Evolutionary conservation across 2,888 invertebrate species (phyloP), one percentile per base, ranked within the genome.

Genomic region (Drosophila prolongata): DNA sequence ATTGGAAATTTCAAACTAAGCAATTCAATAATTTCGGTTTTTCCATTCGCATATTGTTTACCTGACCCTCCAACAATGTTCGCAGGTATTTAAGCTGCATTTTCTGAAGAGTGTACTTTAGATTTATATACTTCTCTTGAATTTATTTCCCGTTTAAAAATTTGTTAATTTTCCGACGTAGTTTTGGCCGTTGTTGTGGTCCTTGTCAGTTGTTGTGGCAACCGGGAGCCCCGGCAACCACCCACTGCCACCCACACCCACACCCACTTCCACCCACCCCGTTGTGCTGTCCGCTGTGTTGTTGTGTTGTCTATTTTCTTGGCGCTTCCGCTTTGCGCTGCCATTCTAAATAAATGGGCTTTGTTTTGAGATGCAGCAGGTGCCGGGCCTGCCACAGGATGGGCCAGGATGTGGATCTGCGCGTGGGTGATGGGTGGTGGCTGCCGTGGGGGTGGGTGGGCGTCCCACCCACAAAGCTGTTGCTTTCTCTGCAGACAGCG

Each of bases 81-180:
- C 95, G 95, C 64, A 96, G 94, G 93, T 96, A 97, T 93, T 97
- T 97, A 44, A 97, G 92, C 84, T 96, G 95, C 97, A 97, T 97
- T 80, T 46, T 16, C 14, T 0, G 10, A 35, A 14, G 19, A 13
- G 38, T n/a, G 9, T 61, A 1, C n/a, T 13, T 34, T 50, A n/a
- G 37, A 11, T 6, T 60, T 47, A 1, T 46, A 14, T 42, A 24
- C 14, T 34, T n/a, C 2, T 4, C 19, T n/a, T 59, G 8, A 56
- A 27, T 30, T 52, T 14, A 40, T 40, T 11, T 52, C 24, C 30
- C 43, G 8, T 6, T 27, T 42, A 10, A 27, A 50, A 44, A 67
- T 19, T 49, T 19, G 13, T 55, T 34, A 64, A 64, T 69, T 72
- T 78, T 52, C 35, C 44, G 43, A 50, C 40, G 56, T 53, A 64